A percentile compares a stretch with the other conserved stretches of the same genome.
Evolutionary conservation across 92 coral and sea anemone genomes (phyloP).

Genomic region (Porites lobata): DNA sequence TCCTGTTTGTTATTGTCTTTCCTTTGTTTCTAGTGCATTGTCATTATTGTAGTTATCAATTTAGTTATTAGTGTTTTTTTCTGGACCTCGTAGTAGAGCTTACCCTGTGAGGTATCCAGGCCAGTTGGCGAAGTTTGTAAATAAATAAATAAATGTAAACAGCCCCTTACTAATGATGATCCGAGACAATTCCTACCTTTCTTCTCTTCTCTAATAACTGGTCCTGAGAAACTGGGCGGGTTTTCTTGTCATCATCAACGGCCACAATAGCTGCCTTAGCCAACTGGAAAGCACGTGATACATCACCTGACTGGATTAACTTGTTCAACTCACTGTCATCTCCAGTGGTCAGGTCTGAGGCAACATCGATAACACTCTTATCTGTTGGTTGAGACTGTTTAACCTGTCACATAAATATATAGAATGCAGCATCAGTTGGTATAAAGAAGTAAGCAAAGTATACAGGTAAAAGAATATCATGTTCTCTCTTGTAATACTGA

Average conservation of each 20-base stretch:
- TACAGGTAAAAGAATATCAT: too few relatives aligned
- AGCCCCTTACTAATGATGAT: too few relatives aligned
- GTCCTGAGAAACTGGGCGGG: conserved; percentile 7
- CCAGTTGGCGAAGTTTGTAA: too few relatives aligned
- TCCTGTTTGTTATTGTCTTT: too few relatives aligned
- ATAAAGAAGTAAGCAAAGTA: background rate
- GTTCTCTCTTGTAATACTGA: too few relatives aligned
- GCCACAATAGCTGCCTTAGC: conserved; percentile 49
- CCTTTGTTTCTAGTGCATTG: too few relatives aligned
- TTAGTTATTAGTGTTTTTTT: too few relatives aligned
- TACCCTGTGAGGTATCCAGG: too few relatives aligned
- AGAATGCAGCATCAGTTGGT: background rate
- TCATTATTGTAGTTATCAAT: too few relatives aligned
- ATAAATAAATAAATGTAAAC: too few relatives aligned
- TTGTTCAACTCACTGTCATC: conserved; percentile 30
- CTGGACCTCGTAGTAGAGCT: too few relatives aligned
- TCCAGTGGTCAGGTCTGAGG: conserved; percentile 36
- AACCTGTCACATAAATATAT: background rate
- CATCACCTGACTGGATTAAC: conserved; percentile 49
- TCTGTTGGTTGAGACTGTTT: background rate
- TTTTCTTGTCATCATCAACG: conserved; percentile 25
- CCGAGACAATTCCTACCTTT: background rate
- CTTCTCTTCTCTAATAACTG: conserved; percentile 3
- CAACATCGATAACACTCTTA: background rate
- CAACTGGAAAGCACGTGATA: conserved; percentile 43